phyloP scores from a whole-genome alignment of 2,888 invertebrate genomes.

The Tridacna gigas region DNA sequence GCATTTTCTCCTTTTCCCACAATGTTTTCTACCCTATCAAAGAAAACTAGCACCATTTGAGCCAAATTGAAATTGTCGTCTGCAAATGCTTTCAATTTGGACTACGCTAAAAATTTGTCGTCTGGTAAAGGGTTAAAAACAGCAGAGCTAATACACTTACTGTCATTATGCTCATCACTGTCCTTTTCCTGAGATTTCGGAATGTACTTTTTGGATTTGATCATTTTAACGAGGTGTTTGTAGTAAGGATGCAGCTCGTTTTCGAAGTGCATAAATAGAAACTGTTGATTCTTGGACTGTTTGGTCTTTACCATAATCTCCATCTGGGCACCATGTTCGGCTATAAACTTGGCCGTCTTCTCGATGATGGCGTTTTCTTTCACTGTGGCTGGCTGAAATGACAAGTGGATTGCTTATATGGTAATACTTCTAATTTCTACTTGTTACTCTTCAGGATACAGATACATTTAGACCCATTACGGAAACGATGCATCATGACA shows the following conservation, averaged over 20 bases:
- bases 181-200: slow-evolving; percentile 68
- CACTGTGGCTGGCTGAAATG: slow-evolving; percentile 91
- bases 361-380: slow-evolving; percentile 97
- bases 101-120: no score
- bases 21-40: no score
- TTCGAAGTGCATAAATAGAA: slow-evolving; percentile 95
- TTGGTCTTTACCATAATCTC: slow-evolving; percentile 99
- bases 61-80: no score
- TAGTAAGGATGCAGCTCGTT: slow-evolving; percentile 95
- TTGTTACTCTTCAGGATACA: no score
- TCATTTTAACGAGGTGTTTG: slow-evolving; percentile 87
- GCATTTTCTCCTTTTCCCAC: no score
- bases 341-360: slow-evolving; percentile 89
- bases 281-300: slow-evolving; percentile 96
- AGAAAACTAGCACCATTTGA: no score
- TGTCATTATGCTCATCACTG: slow-evolving; percentile 54
- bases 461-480: no score
- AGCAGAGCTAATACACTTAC: slow-evolving; percentile 47
- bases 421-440: no score
- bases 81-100: no score
- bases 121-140: background rate
- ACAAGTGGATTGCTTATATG: no score
- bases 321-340: slow-evolving; percentile 97
- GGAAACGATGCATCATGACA: no score
- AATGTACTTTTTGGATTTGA: slow-evolving; percentile 82